phyloP scores from a whole-genome alignment of 2,797 vertebrate species.

The Gallirallus australis region DNA sequence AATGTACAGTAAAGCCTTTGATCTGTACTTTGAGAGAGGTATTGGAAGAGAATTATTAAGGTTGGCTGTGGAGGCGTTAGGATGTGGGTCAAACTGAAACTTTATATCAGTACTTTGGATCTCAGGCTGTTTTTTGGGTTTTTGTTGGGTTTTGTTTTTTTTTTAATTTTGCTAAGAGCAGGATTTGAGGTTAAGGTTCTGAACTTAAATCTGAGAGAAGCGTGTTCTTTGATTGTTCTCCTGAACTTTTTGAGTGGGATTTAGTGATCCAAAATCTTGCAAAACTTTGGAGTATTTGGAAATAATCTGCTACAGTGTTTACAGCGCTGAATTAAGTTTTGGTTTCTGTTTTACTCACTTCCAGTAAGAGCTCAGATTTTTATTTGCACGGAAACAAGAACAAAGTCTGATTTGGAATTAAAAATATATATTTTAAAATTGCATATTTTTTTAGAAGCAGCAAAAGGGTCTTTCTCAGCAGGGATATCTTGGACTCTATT shows the following conservation, averaged over 20 bases:
- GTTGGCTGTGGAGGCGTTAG: not conserved
- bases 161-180: not conserved
- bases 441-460: not conserved
- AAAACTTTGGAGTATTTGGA: not conserved
- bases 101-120: not conserved
- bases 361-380: not conserved
- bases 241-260: not conserved
- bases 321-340: not conserved
- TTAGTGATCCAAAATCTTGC: not conserved
- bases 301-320: not conserved
- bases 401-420: not conserved
- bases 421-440: not conserved
- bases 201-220: not conserved
- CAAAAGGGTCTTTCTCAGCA: not conserved
- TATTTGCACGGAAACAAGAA: not conserved
- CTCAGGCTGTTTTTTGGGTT: not conserved
- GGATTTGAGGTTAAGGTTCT: not conserved
- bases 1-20: not conserved
- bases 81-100: constrained; percentile 2
- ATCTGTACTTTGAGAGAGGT: constrained; percentile 6
- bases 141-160: not conserved
- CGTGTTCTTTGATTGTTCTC: not conserved
- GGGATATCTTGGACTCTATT: no score
- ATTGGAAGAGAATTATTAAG: not conserved
- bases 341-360: constrained; percentile 7